A percentile compares a stretch with the other conserved stretches of the same genome.
Conservation (phyloP, 2,797 vertebrate genomes). For the Alauda arvensis region DNA sequence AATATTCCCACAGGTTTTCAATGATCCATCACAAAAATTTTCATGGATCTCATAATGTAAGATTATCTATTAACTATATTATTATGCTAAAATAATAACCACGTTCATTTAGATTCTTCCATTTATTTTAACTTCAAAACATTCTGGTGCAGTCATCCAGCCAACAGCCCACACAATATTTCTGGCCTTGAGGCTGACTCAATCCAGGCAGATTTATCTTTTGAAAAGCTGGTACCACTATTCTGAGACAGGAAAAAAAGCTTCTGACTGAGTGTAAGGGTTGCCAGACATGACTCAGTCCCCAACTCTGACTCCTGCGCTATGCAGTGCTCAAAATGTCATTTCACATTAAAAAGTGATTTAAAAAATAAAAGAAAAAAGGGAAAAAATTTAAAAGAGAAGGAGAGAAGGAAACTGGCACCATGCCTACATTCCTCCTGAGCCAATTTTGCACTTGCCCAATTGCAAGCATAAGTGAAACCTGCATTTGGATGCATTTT, state of each 20-base stretch:
- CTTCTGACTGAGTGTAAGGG: neutral
- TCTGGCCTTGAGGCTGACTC: neutral
- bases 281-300: neutral
- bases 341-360: neutral
- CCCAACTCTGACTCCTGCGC: neutral
- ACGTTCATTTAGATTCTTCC: neutral
- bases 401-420: neutral
- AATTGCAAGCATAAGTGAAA: neutral
- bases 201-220: neutral
- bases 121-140: slow-evolving; percentile 45
- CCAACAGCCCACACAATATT: neutral
- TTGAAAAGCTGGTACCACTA: neutral
- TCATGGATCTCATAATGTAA: neutral
- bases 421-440: neutral
- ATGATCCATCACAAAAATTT: neutral
- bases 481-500: neutral
- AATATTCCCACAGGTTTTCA: neutral
- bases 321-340: neutral
- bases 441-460: neutral
- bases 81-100: neutral
- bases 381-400: rapidly evolving
- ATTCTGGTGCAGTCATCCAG: neutral
- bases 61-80: neutral
- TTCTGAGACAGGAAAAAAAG: neutral
- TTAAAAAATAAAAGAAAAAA: neutral